These are phyloP conservation scores for Dolichoris vasculosae DNA, from an alignment of 1,140 invertebrate genomes.

Conservation along the genomic window DNA sequence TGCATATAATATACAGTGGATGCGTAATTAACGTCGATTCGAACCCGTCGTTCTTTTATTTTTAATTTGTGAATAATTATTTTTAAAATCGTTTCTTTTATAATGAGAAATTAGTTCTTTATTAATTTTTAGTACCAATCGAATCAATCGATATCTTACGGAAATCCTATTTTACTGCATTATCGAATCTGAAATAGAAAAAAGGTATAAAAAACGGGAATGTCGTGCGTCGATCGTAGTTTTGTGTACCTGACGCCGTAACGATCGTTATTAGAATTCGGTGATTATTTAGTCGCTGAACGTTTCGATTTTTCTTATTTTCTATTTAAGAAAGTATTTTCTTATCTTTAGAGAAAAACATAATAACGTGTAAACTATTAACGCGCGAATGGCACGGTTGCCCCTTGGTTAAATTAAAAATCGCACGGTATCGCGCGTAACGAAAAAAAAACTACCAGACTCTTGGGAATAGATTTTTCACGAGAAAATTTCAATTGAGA, in stretches of 20 bases:
- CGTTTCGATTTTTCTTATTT: constrained; percentile 28
- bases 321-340: constrained; percentile 41
- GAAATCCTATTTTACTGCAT: too few relatives aligned
- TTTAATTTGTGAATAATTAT: too few relatives aligned
- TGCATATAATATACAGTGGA: neutral
- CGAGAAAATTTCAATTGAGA: neutral
- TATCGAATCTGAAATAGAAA: too few relatives aligned
- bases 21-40: neutral
- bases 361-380: neutral
- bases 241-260: constrained; percentile 67
- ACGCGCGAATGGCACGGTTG: constrained; percentile 56
- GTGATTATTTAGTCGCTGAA: constrained; percentile 50
- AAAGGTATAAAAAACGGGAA: neutral
- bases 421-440: neutral
- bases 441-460: neutral
- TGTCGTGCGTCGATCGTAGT: constrained; percentile 53
- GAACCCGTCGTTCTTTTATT: neutral
- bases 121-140: too few relatives aligned
- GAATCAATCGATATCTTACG: too few relatives aligned
- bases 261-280: constrained; percentile 55
- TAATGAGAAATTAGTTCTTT: too few relatives aligned
- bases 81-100: too few relatives aligned
- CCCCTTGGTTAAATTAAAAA: constrained; percentile 48
- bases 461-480: neutral
- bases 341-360: neutral